Base-by-base conservation (phyloP, 2,797 vertebrate species). In the Cephalopachus bancanus region DNA sequence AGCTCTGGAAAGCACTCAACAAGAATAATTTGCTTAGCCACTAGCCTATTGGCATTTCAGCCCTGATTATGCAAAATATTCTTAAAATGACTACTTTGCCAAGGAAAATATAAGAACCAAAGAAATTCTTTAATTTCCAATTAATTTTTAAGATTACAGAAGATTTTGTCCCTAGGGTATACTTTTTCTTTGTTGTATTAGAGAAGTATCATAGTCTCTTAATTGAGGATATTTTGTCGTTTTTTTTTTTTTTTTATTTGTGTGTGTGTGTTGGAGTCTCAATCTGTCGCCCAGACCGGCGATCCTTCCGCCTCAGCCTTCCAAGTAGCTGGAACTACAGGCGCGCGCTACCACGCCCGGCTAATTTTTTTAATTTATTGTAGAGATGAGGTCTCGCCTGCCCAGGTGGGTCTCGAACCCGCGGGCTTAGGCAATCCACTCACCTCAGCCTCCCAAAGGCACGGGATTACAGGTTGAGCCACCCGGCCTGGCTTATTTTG, bases 11-110 rank as follows among this genome's bases (percentile, higher is more conserved):
- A 97, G 55, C 51, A 91, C 89, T 85, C 62, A 87, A 71, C 30
- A 89, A 95, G 83, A 98, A 93, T 95, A 93, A 94, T 96, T 95
- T 97, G 64, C 72, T 95, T 91, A 89, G 85, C 72, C 90, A 97
- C 15, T 15, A 1, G 55, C 3, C 3, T 84, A 51, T 17, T 80
- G 65, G 33, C 44, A 24, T 94, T 97, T 95, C 95, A 93, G 10
- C 53, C 71, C 44, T 57, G 74, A 88, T 83, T 87, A 64, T n/a
- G 51, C 55, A 74, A 64, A 86, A 93, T 10, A 44, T 30, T 84
- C n/a, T 93, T 65, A n/a, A 83, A 83, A 80, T 92, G 91, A 97
- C 37, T 80, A n/a, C 69, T 20, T 88, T 0, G 0, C 22, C 33
- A 37, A 69, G 0, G 15, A 86, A 92, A 94, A 87, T 53, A 87